A percentile compares a stretch with the other conserved stretches of the same genome.
phyloP scores from a whole-genome alignment of 1,140 invertebrate genomes.

The Drosophila kanapiae region DNA sequence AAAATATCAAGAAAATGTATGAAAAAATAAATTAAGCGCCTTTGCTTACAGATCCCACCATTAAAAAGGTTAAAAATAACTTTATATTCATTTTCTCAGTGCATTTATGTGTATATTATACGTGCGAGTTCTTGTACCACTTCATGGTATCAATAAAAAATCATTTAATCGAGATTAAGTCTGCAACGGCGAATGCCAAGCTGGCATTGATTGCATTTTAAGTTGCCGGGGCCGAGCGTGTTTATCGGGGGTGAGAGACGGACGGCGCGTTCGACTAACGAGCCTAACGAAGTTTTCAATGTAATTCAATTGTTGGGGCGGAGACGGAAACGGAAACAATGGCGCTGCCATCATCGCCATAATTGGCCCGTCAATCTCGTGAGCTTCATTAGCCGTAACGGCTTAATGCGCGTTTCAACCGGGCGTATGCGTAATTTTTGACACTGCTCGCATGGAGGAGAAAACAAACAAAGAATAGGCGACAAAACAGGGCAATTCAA shows the following conservation, averaged over 20 bases:
- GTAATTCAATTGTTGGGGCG: slow-evolving; percentile 66
- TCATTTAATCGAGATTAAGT: slow-evolving; percentile 44
- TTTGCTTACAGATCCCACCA: no score
- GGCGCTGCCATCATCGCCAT: slow-evolving; percentile 41
- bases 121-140: background rate
- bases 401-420: slow-evolving; percentile 34
- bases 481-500: slow-evolving; percentile 51
- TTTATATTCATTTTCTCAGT: background rate
- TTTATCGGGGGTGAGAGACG: slow-evolving; percentile 39
- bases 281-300: slow-evolving; percentile 73
- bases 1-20: background rate
- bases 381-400: slow-evolving; percentile 68
- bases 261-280: slow-evolving; percentile 42
- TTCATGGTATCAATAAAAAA: slow-evolving; percentile 40
- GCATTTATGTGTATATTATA: slow-evolving; percentile 2
- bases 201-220: slow-evolving; percentile 76
- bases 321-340: slow-evolving; percentile 55
- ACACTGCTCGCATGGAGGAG: slow-evolving; percentile 10
- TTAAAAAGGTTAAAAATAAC: background rate
- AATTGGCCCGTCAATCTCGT: slow-evolving; percentile 49
- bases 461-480: slow-evolving; percentile 3
- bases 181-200: slow-evolving; percentile 15
- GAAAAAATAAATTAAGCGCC: no score
- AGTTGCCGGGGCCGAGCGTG: slow-evolving; percentile 54
- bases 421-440: slow-evolving; percentile 58